Percentiles rank a stretch among this genome's conserved stretches.
Conservation (phyloP, 2,888 invertebrate genomes). For the Leistus spinibarbis region DNA sequence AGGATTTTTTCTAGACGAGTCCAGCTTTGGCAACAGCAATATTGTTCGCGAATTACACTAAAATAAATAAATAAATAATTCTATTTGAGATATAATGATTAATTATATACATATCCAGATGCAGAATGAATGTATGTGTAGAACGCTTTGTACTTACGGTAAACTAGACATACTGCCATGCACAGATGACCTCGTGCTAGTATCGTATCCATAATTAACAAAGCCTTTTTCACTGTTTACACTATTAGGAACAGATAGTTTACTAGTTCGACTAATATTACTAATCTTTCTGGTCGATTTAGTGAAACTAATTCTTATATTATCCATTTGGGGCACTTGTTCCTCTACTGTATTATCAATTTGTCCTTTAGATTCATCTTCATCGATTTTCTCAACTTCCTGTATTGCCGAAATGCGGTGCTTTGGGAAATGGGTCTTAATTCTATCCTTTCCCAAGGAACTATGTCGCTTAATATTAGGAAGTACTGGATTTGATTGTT, state of each 20-base stretch:
- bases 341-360: neutral
- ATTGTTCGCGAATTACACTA: conserved; percentile 56
- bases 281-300: conserved; percentile 24
- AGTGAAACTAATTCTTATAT: conserved; percentile 31
- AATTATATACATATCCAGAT: no score
- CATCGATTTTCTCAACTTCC: conserved; percentile 24
- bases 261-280: conserved; percentile 17
- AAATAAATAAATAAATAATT: conserved; percentile 48
- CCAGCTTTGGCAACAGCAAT: conserved; percentile 55
- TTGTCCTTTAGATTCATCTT: conserved; percentile 12
- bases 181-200: conserved; percentile 38
- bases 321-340: neutral
- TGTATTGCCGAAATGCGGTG: conserved; percentile 16
- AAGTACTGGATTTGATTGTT: conserved; percentile 31
- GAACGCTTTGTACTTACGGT: conserved; percentile 26
- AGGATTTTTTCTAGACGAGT: conserved; percentile 53
- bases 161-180: conserved; percentile 37
- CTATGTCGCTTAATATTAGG: conserved; percentile 24
- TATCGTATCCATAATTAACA: conserved; percentile 32
- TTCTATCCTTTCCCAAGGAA: conserved; percentile 13
- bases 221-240: conserved; percentile 11
- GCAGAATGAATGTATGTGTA: neutral
- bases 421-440: conserved; percentile 18
- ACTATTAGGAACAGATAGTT: conserved; percentile 3
- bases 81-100: neutral